Base-by-base conservation (phyloP, 2,888 invertebrate genomes). In the Oxyteleia sp. region DNA sequence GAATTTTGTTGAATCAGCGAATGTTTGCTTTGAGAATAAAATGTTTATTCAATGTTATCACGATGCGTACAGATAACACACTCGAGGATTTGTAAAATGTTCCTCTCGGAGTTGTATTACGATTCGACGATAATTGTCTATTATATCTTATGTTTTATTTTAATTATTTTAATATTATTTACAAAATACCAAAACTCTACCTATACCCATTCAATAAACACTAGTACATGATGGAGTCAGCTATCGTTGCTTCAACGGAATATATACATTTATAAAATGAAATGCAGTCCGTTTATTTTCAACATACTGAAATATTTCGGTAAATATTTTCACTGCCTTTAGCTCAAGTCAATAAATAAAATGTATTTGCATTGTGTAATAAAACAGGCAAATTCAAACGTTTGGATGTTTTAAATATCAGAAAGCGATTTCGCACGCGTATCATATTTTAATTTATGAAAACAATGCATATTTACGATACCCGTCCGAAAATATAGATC, bases 41-140 rank as follows among this genome's bases (percentile, higher is more conserved):
- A 75, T 75, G 75, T 75, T 66, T 57, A 32, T 66, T 29, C 66
- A 75, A 75, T 66, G 47, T 75, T 75, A 75, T 75, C 66, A 57
- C 41, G 64, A 75, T 75, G 64, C 47, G 47, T 55, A 53, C 57
- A 64, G 75, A 76, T 76, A 76, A 76, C 66, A 26, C 45, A 35
- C 55, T 55, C 13, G 64, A 64, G 61, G 49, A 49, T 61, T 63
- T 72, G 61, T 29, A 16, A 51, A 29, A 29, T 29, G 61, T 59
- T 59, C n/a, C n/a, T n/a, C n/a, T 15, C 23, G 13, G 43, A 45
- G n/a, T 32, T 53, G 23, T 69, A 45, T 69, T 35, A 43, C 55
- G 45, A 71, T 38, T 57, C 38, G 13, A 45, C 32, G 55, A 69
- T 69, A n/a, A n/a, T n/a, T 69, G 68, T 45, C 45, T 55, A 45